Percentiles rank a stretch among this genome's conserved stretches.
Conservation (phyloP, 1,140 invertebrate species). For the Bombus waltoni region DNA sequence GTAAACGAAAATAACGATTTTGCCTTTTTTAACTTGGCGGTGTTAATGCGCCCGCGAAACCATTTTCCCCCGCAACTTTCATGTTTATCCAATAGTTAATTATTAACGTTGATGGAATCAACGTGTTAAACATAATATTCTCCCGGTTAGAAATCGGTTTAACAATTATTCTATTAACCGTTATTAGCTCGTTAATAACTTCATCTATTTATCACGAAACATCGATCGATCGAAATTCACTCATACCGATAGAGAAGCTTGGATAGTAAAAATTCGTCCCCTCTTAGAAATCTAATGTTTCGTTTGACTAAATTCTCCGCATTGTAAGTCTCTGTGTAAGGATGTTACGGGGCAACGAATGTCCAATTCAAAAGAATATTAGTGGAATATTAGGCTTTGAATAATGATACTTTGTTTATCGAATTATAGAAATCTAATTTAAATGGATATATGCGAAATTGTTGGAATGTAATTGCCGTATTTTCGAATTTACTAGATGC, state of each 20-base stretch:
- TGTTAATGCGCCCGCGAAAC: neutral
- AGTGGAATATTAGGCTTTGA: too few relatives aligned
- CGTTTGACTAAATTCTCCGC: neutral
- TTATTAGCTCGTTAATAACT: neutral
- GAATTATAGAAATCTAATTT: neutral
- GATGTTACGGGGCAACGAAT: too few relatives aligned
- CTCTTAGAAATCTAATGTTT: neutral
- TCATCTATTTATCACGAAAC: neutral
- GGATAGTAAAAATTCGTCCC: too few relatives aligned
- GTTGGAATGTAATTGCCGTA: neutral
- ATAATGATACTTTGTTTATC: neutral
- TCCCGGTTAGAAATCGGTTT: neutral
- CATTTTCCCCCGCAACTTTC: neutral
- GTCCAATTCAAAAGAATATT: too few relatives aligned
- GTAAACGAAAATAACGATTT: slow-evolving; percentile 25
- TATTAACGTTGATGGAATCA: neutral
- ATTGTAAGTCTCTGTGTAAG: neutral
- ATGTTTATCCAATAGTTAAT: neutral
- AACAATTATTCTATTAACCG: neutral
- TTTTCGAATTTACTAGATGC: neutral
- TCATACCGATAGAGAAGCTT: too few relatives aligned
- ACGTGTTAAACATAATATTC: neutral
- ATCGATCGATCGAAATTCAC: neutral
- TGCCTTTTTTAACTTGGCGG: neutral
- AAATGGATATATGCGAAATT: neutral